Evolutionary conservation across 2,888 invertebrate genomes (phyloP).

Genomic region (Apamea anceps): DNA sequence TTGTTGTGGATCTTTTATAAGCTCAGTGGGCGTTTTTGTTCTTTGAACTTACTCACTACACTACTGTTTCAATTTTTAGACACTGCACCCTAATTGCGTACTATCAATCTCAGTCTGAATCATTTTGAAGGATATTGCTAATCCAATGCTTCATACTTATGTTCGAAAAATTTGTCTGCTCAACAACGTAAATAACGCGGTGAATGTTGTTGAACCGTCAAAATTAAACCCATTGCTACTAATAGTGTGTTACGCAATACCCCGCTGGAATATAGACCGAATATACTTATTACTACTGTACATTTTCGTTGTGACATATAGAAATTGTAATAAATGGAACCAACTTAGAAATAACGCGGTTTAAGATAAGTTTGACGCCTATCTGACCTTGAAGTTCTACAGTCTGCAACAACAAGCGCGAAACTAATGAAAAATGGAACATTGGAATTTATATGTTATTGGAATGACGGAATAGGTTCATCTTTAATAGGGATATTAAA

Average conservation of each 20-base stretch:
- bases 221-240: too few species aligned
- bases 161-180: too few species aligned
- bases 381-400: neutral
- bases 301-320: neutral
- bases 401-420: neutral
- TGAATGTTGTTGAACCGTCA: too few species aligned
- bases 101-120: too few species aligned
- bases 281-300: neutral
- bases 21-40: neutral
- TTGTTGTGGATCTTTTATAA: neutral
- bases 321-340: neutral
- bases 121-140: too few species aligned
- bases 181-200: too few species aligned
- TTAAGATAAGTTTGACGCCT: neutral
- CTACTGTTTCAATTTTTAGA: neutral
- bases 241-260: too few species aligned
- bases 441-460: neutral
- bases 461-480: constrained; percentile 2
- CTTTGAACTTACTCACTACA: neutral
- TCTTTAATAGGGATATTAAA: too few species aligned
- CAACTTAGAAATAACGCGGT: too few species aligned
- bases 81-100: too few species aligned
- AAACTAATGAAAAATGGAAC: neutral
- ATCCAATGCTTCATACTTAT: too few species aligned
- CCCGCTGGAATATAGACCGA: neutral